These are phyloP conservation scores for Eupithecia insigniata DNA, from an alignment of 2,888 invertebrate genomes.

Conservation along the genomic window DNA sequence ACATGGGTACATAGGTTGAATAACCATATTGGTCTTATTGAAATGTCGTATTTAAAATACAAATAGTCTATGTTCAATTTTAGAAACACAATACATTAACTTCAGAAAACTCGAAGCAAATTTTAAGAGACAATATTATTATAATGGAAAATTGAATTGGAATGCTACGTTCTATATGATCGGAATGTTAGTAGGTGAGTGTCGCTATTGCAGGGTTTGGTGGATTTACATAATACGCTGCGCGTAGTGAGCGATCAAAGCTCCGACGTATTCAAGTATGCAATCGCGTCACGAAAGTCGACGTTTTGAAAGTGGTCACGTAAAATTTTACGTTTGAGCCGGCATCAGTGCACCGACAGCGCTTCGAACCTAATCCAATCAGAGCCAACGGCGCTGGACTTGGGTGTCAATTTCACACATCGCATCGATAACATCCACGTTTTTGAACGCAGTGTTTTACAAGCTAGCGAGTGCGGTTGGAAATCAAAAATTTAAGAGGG, in stretches of 20 bases:
- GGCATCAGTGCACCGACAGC: slow-evolving; percentile 72
- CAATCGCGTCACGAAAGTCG: slow-evolving; percentile 73
- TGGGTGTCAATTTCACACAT: slow-evolving; percentile 75
- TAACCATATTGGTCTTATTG: background rate
- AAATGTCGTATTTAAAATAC: background rate
- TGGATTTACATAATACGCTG: slow-evolving; percentile 73
- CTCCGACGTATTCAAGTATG: slow-evolving; percentile 64
- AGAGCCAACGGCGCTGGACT: slow-evolving; percentile 75
- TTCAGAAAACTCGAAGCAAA: background rate
- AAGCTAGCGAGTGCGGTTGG: slow-evolving; percentile 13
- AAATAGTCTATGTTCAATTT: slow-evolving; percentile 12
- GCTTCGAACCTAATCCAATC: slow-evolving; percentile 81
- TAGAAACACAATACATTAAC: background rate
- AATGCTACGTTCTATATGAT: slow-evolving; percentile 47
- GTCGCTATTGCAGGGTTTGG: slow-evolving; percentile 61
- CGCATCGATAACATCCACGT: slow-evolving; percentile 48
- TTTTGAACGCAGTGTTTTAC: slow-evolving; percentile 33
- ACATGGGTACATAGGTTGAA: background rate
- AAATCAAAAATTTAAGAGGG: background rate
- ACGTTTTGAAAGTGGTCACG: slow-evolving; percentile 81
- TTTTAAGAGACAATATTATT: slow-evolving; percentile 49
- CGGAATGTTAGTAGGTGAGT: slow-evolving; percentile 55
- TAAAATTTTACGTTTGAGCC: slow-evolving; percentile 83
- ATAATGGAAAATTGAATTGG: slow-evolving; percentile 51
- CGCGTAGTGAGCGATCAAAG: slow-evolving; percentile 66